phyloP scores from a whole-genome alignment of 2,888 invertebrate genomes.

The Xylocampa areola region DNA sequence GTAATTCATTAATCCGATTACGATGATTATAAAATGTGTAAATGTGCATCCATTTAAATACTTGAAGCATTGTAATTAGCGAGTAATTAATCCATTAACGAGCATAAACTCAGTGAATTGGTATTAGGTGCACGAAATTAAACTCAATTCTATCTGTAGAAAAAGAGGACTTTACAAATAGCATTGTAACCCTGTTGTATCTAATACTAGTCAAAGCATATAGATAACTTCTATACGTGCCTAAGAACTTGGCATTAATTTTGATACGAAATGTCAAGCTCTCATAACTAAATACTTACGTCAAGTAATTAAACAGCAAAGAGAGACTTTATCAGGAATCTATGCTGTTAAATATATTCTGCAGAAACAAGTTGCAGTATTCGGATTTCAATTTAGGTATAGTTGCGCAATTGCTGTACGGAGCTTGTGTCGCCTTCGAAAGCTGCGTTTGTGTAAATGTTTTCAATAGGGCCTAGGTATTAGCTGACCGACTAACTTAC shows the following conservation, averaged over 20 bases:
- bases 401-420: conserved; percentile 38
- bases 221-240: neutral
- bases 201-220: neutral
- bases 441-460: conserved; percentile 30
- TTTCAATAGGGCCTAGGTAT: conserved; percentile 30
- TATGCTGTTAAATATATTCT: conserved; percentile 20
- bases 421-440: conserved; percentile 45
- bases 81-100: neutral
- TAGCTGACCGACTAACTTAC: conserved; percentile 29
- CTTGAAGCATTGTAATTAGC: conserved; percentile 11
- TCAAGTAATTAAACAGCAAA: conserved; percentile 1
- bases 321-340: conserved; percentile 14
- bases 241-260: conserved; percentile 33
- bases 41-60: neutral
- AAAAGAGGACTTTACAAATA: no score
- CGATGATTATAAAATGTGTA: neutral
- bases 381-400: conserved; percentile 23
- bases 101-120: no score
- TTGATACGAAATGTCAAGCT: conserved; percentile 23
- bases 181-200: no score
- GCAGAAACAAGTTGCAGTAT: conserved; percentile 18
- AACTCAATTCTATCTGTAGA: no score
- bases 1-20: neutral
- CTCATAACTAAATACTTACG: conserved; percentile 2
- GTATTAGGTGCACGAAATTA: no score